phyloP scores from a whole-genome alignment of 1,140 invertebrate species.

The Drosophila azteca region DNA sequence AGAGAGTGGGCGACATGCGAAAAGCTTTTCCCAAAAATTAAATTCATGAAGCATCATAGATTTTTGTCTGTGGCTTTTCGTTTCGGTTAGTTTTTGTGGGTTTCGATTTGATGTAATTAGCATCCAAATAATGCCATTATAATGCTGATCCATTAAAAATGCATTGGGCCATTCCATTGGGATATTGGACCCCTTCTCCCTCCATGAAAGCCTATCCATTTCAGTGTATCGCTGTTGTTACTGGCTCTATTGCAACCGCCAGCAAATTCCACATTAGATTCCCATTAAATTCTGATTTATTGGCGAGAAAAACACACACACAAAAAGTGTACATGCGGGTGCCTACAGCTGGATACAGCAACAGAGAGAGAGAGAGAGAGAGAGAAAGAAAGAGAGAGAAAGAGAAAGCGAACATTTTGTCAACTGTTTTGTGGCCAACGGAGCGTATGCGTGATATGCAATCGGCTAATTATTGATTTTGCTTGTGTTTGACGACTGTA shows the following conservation, averaged over 20 bases:
- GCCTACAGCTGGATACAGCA: too few relatives aligned
- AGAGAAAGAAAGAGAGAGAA: not conserved
- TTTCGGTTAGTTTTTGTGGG: constrained; percentile 13
- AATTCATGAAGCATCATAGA: constrained; percentile 14
- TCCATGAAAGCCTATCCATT: too few relatives aligned
- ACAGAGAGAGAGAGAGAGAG: not conserved
- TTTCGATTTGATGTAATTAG: constrained; percentile 65
- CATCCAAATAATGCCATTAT: constrained; percentile 71
- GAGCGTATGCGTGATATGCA: constrained; percentile 56
- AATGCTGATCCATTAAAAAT: constrained; percentile 73
- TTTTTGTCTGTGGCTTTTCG: constrained; percentile 2
- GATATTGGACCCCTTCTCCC: too few relatives aligned
- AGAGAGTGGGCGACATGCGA: too few relatives aligned
- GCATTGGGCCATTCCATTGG: constrained; percentile 26
- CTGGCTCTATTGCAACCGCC: constrained; percentile 14
- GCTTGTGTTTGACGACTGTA: constrained; percentile 7
- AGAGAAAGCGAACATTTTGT: constrained; percentile 3
- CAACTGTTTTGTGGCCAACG: constrained; percentile 44
- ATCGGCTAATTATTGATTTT: constrained; percentile 69
- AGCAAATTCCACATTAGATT: constrained; percentile 35
- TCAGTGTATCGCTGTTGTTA: not conserved
- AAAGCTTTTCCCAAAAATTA: constrained; percentile 32
- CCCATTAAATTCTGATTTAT: constrained; percentile 57
- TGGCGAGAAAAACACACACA: constrained; percentile 17
- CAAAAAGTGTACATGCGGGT: not conserved